These are phyloP conservation scores for Leptinotarsa rubiginosa DNA, from an alignment of 2,888 invertebrate genomes.

Conservation along the genomic window DNA sequence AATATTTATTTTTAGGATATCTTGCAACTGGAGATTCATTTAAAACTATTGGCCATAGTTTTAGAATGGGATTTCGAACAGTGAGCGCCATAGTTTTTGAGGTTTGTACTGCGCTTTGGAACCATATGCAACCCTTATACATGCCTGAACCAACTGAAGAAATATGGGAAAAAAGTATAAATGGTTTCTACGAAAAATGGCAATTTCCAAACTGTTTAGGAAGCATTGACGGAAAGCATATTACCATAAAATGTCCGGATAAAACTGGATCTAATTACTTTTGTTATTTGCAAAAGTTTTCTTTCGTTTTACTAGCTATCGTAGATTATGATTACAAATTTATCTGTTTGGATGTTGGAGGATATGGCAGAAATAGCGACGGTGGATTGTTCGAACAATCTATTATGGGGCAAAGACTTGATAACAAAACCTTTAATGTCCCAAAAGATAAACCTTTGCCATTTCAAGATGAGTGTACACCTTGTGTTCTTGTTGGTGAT, in stretches of 20 bases:
- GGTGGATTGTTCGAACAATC: constrained; percentile 47
- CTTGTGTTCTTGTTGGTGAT: constrained; percentile 48
- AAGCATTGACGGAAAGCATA: constrained; percentile 12
- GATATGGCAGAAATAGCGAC: constrained; percentile 49
- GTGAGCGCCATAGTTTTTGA: constrained; percentile 41
- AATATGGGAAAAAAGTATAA: constrained; percentile 17
- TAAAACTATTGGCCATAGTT: constrained; percentile 43
- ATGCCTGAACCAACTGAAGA: constrained; percentile 3
- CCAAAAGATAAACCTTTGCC: constrained; percentile 38
- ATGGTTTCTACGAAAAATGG: constrained; percentile 36
- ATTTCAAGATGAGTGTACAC: constrained; percentile 32
- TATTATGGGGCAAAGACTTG: constrained; percentile 43
- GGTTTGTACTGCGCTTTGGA: constrained; percentile 43
- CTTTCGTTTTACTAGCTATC: constrained; percentile 38
- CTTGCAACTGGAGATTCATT: constrained; percentile 14
- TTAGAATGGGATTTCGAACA: constrained; percentile 44
- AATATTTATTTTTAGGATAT: neutral
- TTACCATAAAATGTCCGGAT: neutral
- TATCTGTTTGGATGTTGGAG: constrained; percentile 47
- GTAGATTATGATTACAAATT: constrained; percentile 44
- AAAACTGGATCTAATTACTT: constrained; percentile 41
- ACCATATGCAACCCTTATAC: constrained; percentile 25
- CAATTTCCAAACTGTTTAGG: constrained; percentile 47
- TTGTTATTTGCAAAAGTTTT: constrained; percentile 41
- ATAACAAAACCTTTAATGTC: no score